Evolutionary conservation across 2,113 vertebrate species (phyloP).

Genomic region (Mionectes macconnelli): DNA sequence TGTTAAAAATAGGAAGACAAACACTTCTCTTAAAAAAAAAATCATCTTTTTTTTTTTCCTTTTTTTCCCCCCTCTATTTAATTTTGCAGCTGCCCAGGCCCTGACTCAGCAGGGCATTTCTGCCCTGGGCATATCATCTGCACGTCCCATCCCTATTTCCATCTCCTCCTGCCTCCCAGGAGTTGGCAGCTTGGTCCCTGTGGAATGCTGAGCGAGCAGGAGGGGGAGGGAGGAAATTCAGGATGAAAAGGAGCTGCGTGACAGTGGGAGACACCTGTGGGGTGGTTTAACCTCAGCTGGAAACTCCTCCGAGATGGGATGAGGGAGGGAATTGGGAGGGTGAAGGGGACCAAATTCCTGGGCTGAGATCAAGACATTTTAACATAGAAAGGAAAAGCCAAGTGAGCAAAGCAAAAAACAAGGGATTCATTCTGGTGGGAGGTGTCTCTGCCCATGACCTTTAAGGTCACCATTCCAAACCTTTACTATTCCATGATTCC

Average conservation of each 20-base stretch:
- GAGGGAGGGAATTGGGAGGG: not conserved
- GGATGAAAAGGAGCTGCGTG: not conserved
- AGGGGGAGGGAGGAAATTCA: not conserved
- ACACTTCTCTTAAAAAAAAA: not conserved
- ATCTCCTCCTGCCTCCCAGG: not conserved
- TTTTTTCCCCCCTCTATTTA: not conserved
- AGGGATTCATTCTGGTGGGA: not conserved
- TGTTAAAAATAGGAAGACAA: slow-evolving; percentile 33
- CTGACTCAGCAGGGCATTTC: slow-evolving; percentile 30
- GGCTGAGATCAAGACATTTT: not conserved
- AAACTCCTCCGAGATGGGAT: not conserved
- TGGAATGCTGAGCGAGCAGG: not conserved
- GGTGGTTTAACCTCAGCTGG: not conserved
- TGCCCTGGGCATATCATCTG: not conserved
- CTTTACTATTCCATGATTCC: not conserved
- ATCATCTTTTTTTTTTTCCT: rapidly evolving
- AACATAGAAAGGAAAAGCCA: not conserved
- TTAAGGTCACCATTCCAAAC: not conserved
- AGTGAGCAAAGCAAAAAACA: not conserved
- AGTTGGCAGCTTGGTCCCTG: not conserved
- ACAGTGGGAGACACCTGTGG: not conserved
- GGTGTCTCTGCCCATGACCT: not conserved
- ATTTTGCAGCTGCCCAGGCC: not conserved
- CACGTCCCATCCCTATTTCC: not conserved
- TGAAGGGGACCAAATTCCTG: not conserved